Evolutionary conservation across 2,113 vertebrate genomes (phyloP).

Genomic region (Meles meles): DNA sequence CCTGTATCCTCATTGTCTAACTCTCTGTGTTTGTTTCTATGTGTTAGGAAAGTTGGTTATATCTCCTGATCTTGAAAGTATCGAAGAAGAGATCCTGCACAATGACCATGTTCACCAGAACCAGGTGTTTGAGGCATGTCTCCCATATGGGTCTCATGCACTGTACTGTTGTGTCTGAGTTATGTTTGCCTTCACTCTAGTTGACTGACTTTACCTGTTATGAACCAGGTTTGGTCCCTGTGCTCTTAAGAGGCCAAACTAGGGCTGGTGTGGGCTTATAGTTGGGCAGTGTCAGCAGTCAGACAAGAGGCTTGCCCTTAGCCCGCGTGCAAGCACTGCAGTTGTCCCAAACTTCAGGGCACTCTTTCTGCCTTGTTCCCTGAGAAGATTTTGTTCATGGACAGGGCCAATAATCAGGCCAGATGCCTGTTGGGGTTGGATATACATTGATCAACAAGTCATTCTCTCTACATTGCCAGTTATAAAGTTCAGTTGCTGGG

Average conservation of each 20-base stretch:
- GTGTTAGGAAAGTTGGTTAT: neutral
- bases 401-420: neutral
- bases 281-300: neutral
- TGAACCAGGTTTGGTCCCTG: neutral
- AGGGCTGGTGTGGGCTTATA: neutral
- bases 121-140: neutral
- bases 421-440: neutral
- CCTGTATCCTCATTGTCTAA: neutral
- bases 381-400: neutral
- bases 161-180: neutral
- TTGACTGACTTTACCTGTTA: neutral
- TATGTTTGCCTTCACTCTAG: neutral
- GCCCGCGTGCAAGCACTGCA: neutral
- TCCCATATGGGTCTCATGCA: neutral
- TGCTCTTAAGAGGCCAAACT: neutral
- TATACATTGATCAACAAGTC: neutral
- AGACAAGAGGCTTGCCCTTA: neutral
- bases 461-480: neutral
- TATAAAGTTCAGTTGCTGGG: neutral
- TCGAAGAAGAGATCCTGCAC: neutral
- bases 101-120: neutral
- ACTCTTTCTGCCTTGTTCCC: neutral
- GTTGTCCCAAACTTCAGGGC: neutral
- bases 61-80: neutral
- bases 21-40: neutral